Conservation (phyloP, 2,888 invertebrate genomes). For the Molorchus minor region DNA sequence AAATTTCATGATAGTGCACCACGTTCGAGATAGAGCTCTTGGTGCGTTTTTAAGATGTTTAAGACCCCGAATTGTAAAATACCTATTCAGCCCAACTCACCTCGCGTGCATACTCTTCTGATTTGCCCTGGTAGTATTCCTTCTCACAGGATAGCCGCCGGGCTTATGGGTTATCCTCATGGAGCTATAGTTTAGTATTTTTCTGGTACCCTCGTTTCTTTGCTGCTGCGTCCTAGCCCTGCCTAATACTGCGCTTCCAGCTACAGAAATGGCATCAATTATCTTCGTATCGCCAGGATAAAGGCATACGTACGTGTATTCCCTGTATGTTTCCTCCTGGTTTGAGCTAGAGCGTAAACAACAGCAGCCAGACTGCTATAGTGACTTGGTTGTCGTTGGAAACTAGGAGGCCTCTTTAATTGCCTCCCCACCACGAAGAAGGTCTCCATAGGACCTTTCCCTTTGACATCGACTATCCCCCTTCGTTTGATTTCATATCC, state of each 20-base stretch:
- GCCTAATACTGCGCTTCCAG: conserved; percentile 56
- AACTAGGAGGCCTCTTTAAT: conserved; percentile 66
- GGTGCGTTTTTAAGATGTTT: not conserved
- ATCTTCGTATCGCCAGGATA: not conserved
- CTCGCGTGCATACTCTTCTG: conserved; percentile 59
- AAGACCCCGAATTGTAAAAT: too few species aligned
- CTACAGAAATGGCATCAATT: too few species aligned
- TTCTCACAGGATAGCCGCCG: conserved; percentile 65
- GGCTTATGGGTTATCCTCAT: conserved; percentile 67
- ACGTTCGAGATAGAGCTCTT: too few species aligned
- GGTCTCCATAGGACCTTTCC: conserved; percentile 96
- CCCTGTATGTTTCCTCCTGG: conserved; percentile 75
- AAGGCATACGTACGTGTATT: conserved; percentile 54
- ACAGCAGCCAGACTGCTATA: conserved; percentile 85
- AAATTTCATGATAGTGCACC: too few species aligned
- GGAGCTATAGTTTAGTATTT: conserved; percentile 66
- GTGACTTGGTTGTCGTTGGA: conserved; percentile 75
- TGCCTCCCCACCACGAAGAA: conserved; percentile 83
- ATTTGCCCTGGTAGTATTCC: conserved; percentile 68
- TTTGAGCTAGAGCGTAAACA: conserved; percentile 89
- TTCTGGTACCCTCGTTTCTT: conserved; percentile 53
- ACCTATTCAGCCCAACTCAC: conserved; percentile 45
- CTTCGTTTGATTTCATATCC: conserved; percentile 80
- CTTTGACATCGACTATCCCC: conserved; percentile 91
- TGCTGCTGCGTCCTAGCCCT: conserved; percentile 58